phyloP scores from a whole-genome alignment of 1,140 invertebrate species.

The Orchesella cincta region DNA sequence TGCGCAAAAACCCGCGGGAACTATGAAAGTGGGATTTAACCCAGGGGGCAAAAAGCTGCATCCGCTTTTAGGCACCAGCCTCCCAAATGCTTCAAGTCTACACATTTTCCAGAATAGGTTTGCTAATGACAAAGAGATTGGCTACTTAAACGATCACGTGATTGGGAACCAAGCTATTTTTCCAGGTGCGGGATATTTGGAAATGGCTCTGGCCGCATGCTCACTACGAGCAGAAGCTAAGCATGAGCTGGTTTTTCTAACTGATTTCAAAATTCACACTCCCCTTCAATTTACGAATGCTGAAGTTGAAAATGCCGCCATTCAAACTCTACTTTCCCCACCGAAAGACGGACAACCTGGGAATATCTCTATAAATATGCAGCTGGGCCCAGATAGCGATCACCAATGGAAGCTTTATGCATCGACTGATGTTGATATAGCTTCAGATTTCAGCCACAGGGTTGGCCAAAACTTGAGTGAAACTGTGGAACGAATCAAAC shows the following conservation, averaged over 20 bases:
- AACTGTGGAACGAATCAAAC: neutral
- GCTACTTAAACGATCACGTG: neutral
- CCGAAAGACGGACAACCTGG: too few species aligned
- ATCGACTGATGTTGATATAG: neutral
- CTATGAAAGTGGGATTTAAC: neutral
- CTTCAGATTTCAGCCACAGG: neutral
- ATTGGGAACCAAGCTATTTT: neutral
- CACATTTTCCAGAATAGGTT: constrained; percentile 8
- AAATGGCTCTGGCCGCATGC: constrained; percentile 8
- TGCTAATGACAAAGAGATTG: neutral
- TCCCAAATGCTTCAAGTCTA: constrained; percentile 1
- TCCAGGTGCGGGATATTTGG: constrained; percentile 5
- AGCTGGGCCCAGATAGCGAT: neutral
- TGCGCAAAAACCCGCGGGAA: neutral
- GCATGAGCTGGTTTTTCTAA: neutral
- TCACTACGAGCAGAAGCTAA: neutral
- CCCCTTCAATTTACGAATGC: neutral
- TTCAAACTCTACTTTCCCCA: neutral
- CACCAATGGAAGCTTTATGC: neutral
- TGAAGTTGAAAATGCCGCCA: neutral
- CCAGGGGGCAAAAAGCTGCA: neutral
- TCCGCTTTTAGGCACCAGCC: neutral
- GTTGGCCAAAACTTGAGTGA: neutral
- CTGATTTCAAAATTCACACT: neutral
- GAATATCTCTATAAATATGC: too few species aligned